These are phyloP conservation scores for Sphaerophoria rueppellii DNA, from an alignment of 2,888 invertebrate species.

Conservation along the genomic window DNA sequence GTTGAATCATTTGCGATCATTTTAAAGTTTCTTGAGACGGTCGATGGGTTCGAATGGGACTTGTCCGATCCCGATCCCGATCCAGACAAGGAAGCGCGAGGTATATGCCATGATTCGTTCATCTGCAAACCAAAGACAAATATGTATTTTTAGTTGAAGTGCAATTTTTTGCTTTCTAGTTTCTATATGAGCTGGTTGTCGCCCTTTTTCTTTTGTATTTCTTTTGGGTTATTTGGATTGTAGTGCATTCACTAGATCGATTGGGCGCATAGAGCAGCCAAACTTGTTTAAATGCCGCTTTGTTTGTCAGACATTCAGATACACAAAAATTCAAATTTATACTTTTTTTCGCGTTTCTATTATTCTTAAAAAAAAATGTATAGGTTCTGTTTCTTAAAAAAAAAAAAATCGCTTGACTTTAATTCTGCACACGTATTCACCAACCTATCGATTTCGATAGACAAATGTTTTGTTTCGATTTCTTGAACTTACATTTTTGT, in stretches of 20 bases:
- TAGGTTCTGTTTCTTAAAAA: not conserved
- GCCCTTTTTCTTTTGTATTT: conserved; percentile 31
- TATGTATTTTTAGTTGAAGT: conserved; percentile 10
- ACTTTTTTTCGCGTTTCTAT: conserved; percentile 13
- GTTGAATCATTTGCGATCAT: conserved; percentile 15
- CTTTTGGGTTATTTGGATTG: conserved; percentile 18
- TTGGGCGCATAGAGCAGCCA: conserved; percentile 7
- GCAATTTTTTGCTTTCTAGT: conserved; percentile 29
- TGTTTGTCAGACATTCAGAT: not conserved
- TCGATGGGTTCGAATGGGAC: conserved; percentile 78
- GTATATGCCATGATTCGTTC: conserved; percentile 89
- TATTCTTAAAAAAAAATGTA: conserved; percentile 6
- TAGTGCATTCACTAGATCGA: conserved; percentile 40
- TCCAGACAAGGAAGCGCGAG: conserved; percentile 88
- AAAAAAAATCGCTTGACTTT: not conserved
- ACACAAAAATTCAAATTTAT: conserved; percentile 8
- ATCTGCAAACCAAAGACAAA: conserved; percentile 76
- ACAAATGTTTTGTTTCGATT: not conserved
- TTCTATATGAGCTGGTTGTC: not conserved
- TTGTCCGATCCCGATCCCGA: conserved; percentile 78
- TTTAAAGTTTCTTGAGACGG: conserved; percentile 68
- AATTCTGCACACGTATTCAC: conserved; percentile 32
- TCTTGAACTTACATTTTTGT: conserved; percentile 39
- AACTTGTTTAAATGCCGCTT: conserved; percentile 52
- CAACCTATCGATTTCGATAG: not conserved